Percentiles rank a stretch among this genome's conserved stretches.
Evolutionary conservation across 2,888 invertebrate genomes (phyloP).

Genomic region (Ophion ellenae): DNA sequence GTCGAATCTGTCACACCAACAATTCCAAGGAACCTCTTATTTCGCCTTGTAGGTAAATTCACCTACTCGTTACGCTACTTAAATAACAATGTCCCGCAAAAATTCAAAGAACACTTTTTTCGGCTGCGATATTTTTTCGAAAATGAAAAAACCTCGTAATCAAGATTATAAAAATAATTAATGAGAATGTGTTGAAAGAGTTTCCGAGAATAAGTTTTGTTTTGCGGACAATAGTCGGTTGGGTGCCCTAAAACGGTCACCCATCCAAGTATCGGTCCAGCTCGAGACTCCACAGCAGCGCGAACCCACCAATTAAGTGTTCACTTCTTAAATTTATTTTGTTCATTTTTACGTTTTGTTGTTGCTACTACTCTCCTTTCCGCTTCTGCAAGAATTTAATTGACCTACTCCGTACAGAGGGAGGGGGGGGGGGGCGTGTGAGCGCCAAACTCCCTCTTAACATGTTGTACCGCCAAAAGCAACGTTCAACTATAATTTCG

Average conservation of each 20-base stretch:
- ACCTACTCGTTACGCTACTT: neutral
- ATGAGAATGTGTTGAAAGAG: too few species aligned
- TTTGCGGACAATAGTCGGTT: too few species aligned
- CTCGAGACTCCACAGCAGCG: too few species aligned
- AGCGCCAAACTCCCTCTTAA: neutral
- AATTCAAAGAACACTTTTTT: too few species aligned
- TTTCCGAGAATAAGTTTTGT: too few species aligned
- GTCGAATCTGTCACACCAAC: slow-evolving; percentile 87
- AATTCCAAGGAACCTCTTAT: slow-evolving; percentile 85
- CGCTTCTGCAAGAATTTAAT: neutral
- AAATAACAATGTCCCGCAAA: too few species aligned
- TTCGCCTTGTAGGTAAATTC: slow-evolving; percentile 85
- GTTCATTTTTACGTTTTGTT: neutral
- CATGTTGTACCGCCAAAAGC: neutral
- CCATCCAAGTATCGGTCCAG: too few species aligned
- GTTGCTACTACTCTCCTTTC: neutral
- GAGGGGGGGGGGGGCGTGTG: neutral
- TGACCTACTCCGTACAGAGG: neutral
- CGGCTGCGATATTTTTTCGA: too few species aligned
- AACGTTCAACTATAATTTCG: neutral
- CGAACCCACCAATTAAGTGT: too few species aligned
- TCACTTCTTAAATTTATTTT: neutral
- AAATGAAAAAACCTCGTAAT: neutral
- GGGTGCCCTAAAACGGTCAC: too few species aligned
- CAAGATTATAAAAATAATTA: neutral